Conservation (phyloP, 2,797 vertebrate genomes). For the Centroberyx gerrardi region DNA sequence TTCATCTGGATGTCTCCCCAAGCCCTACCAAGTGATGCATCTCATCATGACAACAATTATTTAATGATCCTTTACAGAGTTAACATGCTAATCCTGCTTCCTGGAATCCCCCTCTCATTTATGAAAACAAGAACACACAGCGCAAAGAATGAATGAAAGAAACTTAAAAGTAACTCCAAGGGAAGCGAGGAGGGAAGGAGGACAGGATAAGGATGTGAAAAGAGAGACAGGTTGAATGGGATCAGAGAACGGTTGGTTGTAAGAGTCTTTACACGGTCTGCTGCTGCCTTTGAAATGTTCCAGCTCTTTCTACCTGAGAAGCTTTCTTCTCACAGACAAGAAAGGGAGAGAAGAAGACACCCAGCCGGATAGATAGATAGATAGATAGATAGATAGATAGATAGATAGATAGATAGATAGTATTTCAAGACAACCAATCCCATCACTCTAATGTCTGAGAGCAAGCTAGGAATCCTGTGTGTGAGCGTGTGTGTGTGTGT, state of each 20-base stretch:
- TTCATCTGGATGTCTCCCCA: neutral
- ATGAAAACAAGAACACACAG: conserved; percentile 22
- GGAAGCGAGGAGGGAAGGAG: conserved; percentile 9
- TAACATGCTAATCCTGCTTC: conserved; percentile 1
- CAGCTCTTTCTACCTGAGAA: conserved; percentile 21
- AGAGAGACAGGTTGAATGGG: neutral
- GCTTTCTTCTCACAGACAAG: conserved; percentile 40
- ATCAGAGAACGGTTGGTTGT: neutral
- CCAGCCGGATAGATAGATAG: neutral
- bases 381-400: neutral
- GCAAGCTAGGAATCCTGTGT: neutral
- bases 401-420: neutral
- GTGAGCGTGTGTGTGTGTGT: neutral
- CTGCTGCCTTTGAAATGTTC: conserved; percentile 31
- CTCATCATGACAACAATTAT: conserved; percentile 8
- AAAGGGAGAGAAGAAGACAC: neutral
- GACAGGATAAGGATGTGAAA: conserved; percentile 2
- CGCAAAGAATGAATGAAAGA: conserved; percentile 21
- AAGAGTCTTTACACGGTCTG: conserved; percentile 6
- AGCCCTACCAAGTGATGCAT: neutral
- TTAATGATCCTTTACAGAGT: conserved; percentile 19
- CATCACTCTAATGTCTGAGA: too few relatives aligned
- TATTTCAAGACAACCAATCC: too few relatives aligned
- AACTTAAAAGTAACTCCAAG: conserved; percentile 27
- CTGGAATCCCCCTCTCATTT: conserved; percentile 41